These are phyloP conservation scores for Leptogaster cylindrica DNA, from an alignment of 2,888 invertebrate genomes.

Conservation along the genomic window DNA sequence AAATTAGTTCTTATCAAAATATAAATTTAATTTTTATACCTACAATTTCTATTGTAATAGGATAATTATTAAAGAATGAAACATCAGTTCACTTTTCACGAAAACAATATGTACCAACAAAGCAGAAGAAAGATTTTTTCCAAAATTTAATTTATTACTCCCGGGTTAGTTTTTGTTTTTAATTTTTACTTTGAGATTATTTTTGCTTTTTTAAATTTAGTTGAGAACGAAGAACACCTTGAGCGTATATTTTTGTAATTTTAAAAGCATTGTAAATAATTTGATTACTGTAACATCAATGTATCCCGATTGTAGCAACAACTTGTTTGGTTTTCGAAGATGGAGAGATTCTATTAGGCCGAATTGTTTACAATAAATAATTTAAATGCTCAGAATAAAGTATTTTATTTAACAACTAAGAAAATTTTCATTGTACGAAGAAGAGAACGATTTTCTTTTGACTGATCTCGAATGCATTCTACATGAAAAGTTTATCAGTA, in stretches of 20 bases:
- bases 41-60: constrained; percentile 37
- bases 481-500: no score
- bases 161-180: background rate
- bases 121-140: background rate
- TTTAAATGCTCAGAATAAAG: constrained; percentile 27
- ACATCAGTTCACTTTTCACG: no score
- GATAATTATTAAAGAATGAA: constrained; percentile 40
- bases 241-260: constrained; percentile 24
- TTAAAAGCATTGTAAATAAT: constrained; percentile 23
- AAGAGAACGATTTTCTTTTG: no score
- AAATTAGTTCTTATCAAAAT: constrained; percentile 39
- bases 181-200: background rate
- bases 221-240: constrained; percentile 8
- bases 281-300: constrained; percentile 23
- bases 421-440: no score
- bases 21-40: constrained; percentile 47
- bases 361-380: constrained; percentile 35
- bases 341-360: constrained; percentile 40
- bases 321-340: constrained; percentile 33
- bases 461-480: no score
- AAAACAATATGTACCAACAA: background rate
- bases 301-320: constrained; percentile 1
- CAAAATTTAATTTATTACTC: no score
- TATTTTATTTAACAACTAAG: background rate
- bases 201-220: background rate